Evolutionary conservation across 2,113 vertebrate species (phyloP), one percentile per base, ranked within the genome.

Genomic region (Girardinichthys multiradiatus): DNA sequence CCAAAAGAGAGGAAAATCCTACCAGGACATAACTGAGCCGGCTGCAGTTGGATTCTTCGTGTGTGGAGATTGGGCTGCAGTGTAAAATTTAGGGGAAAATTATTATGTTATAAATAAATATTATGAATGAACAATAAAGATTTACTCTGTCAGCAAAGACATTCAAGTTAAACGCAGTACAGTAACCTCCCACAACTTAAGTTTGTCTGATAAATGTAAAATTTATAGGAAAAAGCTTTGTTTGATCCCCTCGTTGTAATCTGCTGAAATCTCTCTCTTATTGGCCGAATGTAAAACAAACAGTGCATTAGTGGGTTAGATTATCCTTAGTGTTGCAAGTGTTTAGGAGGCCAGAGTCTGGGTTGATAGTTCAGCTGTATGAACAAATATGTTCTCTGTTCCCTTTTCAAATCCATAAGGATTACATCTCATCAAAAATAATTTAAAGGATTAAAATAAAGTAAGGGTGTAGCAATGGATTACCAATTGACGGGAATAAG

Each of bases 251-350:
- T 21, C 15, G 59, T 29, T 1, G 71, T 73, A 58, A 73, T 76
- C 48, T 60, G 9, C 21, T 67, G 21, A 9, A 42, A n/a, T 68
- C 69, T 57, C 33, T 26, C 39, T 24, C 29, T 42, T 26, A 57
- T 48, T 57, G 67, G 73, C 35, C 61, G 27, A 74, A 68, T 31
- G 57, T 71, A 77, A 72, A 63, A 30, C 9, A 76, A 51, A 57
- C 58, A 68, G 35, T 62, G 57, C 68, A 69, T 80, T 76, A 58
- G 24, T 30, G 54, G 64, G 60, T 77, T 42, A 51, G 62, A 82
- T 68, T 63, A 58, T 21, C 12, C n/a, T 39, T 2, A 8, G 35
- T 65, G 29, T 63, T 58, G 27, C 73, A 54, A 54, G 9, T 17
- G 48, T 24, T 54, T 54, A 54, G 48, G 12, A 64, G 35, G 68